Conservation (phyloP, 1,140 invertebrate genomes). For the Yoshiicerus persimilis region DNA sequence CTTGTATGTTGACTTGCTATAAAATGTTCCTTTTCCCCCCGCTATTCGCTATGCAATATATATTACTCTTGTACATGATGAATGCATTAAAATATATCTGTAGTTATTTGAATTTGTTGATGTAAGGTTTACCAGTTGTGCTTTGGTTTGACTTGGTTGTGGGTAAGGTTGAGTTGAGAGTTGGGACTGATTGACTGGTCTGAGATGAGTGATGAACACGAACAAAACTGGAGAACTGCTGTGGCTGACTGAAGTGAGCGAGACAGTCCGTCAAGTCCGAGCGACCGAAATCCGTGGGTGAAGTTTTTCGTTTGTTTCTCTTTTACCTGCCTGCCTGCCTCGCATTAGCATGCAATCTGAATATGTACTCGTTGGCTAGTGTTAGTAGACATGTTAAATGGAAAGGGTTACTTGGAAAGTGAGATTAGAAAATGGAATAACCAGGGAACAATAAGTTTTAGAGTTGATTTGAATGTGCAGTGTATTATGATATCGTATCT, state of each 20-base stretch:
- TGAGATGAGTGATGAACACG: slow-evolving; percentile 33
- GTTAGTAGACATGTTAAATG: not conserved
- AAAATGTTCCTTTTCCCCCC: too few species aligned
- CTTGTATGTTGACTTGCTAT: too few species aligned
- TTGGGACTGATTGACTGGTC: not conserved
- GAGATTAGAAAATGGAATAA: not conserved
- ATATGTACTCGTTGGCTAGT: not conserved
- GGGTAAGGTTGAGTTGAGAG: not conserved
- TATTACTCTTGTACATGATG: too few species aligned
- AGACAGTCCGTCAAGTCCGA: not conserved
- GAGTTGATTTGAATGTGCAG: not conserved
- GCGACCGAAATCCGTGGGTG: not conserved
- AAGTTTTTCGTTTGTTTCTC: not conserved
- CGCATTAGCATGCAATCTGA: slow-evolving; percentile 22
- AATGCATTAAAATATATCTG: not conserved
- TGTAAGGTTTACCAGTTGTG: not conserved
- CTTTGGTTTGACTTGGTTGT: not conserved
- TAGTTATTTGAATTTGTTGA: not conserved
- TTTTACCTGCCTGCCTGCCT: not conserved
- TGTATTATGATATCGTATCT: not conserved
- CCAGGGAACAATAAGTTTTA: not conserved
- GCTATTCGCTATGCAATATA: too few species aligned
- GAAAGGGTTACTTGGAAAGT: slow-evolving; percentile 4
- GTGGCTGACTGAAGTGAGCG: not conserved
- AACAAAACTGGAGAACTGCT: not conserved